Base-by-base conservation (phyloP, 1,140 invertebrate species). In the Stegodyphus mimosarum region DNA sequence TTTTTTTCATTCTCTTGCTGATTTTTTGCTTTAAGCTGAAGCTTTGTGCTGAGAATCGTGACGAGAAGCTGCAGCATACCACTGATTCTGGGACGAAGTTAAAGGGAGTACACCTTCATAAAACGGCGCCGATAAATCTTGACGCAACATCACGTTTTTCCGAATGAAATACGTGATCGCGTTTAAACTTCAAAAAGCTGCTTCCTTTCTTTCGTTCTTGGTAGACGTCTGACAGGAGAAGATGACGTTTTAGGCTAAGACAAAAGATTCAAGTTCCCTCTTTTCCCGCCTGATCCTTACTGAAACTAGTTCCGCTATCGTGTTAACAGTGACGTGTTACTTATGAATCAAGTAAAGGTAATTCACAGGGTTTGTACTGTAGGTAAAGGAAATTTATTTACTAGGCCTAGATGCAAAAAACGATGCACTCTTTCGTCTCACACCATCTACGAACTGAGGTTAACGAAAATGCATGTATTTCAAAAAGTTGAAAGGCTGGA, bases 151-250 rank as follows among this genome's bases (percentile, higher is more conserved):
- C 79, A 83, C 79, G 79, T 83, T 83, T 83, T 83, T 74, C 79
- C 79, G 79, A 83, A 83, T 83, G 79, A 83, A 83, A 83, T 83
- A 83, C 79, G 79, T 83, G 79, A 73, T 83, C 79, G 79, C 79
- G 79, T 83, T 83, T 83, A 83, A 83, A 83, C 79, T 83, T 83
- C 79, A 83, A 83, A 83, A 83, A 83, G 79, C 79, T 74, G 74
- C 79, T 83, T 83, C 51, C 71, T 72, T 83, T 72, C 50, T 71
- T 80, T 63, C 53, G 48, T 83, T 74, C 66, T 51, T 49, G 11
- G 33, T 64, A 83, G 79, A 83, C 66, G 78, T 80, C 78, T 53
- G 78, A 78, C 51, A 51, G 53, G 33, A 60, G 60, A 51, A 74
- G 79, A 73, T 83, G 71, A 74, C 64, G 79, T 74, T 33, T 72